These are phyloP conservation scores for Drosophila neonasuta DNA, from an alignment of 2,888 invertebrate genomes.

Conservation along the genomic window DNA sequence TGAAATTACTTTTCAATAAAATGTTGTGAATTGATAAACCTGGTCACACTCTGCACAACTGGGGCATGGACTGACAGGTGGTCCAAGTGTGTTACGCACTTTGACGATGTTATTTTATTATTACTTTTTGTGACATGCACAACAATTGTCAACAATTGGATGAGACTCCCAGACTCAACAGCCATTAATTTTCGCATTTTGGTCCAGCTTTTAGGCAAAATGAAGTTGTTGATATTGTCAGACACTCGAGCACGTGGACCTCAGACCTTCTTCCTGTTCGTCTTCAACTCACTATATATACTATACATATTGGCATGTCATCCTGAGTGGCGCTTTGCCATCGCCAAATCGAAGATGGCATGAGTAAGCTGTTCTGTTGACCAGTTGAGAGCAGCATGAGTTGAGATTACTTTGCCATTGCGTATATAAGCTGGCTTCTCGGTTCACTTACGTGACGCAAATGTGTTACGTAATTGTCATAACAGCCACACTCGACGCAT, in stretches of 20 bases:
- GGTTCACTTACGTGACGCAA: constrained; percentile 63
- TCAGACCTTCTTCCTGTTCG: background rate
- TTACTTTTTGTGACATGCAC: constrained; percentile 57
- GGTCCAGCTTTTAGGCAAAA: constrained; percentile 49
- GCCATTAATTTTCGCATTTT: constrained; percentile 50
- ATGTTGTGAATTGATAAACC: background rate
- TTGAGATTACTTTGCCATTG: constrained; percentile 42
- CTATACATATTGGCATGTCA: constrained; percentile 57
- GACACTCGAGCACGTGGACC: constrained; percentile 55
- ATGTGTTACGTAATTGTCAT: constrained; percentile 74
- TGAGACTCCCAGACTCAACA: constrained; percentile 31
- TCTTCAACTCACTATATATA: background rate
- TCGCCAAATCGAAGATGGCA: constrained; percentile 38
- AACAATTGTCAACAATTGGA: constrained; percentile 69
- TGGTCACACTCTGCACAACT: constrained; percentile 35
- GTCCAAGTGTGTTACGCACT: constrained; percentile 45
- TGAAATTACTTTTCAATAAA: background rate
- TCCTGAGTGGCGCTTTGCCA: constrained; percentile 27
- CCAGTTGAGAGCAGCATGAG: constrained; percentile 51
- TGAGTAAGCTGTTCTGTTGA: constrained; percentile 59
- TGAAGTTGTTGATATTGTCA: constrained; percentile 68
- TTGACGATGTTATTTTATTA: constrained; percentile 61
- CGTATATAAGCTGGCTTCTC: constrained; percentile 16
- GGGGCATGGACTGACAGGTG: constrained; percentile 44
- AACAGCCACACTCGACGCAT: constrained; percentile 44